Evolutionary conservation across 1,140 invertebrate species (phyloP).

Genomic region (Cherax quadricarinatus): DNA sequence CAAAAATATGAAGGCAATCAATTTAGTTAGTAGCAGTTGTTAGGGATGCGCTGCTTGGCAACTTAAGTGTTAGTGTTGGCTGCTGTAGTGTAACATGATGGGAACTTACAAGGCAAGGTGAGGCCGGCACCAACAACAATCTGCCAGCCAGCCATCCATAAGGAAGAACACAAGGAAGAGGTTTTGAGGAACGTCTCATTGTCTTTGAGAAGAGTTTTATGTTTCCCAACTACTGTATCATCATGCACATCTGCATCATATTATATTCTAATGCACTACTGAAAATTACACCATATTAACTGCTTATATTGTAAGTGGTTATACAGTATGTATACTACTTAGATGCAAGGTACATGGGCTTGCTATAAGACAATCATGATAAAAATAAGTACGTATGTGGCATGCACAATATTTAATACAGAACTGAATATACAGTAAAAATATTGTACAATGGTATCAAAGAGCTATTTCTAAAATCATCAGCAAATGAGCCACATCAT

Average conservation of each 20-base stretch:
- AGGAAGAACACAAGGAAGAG: slow-evolving; percentile 31
- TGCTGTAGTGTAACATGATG: slow-evolving; percentile 46
- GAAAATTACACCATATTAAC: background rate
- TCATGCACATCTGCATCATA: slow-evolving; percentile 19
- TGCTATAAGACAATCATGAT: background rate
- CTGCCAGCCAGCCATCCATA: slow-evolving; percentile 46
- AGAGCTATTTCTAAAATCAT: background rate
- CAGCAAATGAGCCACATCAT: background rate
- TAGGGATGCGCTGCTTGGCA: too few species aligned
- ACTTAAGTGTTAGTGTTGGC: slow-evolving; percentile 36
- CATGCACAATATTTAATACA: background rate
- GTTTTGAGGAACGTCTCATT: slow-evolving; percentile 24
- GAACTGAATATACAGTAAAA: background rate
- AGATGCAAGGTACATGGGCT: background rate
- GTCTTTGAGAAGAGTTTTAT: background rate
- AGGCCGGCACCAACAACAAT: slow-evolving; percentile 30
- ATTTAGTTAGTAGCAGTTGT: background rate
- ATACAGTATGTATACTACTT: background rate
- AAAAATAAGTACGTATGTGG: background rate
- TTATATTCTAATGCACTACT: background rate
- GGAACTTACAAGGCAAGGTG: slow-evolving; percentile 41
- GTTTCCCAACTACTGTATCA: slow-evolving; percentile 8
- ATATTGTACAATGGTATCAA: background rate
- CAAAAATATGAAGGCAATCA: background rate
- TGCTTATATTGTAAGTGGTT: background rate